Evolutionary conservation across 1,140 invertebrate species (phyloP).

Genomic region (Cherax destructor): DNA sequence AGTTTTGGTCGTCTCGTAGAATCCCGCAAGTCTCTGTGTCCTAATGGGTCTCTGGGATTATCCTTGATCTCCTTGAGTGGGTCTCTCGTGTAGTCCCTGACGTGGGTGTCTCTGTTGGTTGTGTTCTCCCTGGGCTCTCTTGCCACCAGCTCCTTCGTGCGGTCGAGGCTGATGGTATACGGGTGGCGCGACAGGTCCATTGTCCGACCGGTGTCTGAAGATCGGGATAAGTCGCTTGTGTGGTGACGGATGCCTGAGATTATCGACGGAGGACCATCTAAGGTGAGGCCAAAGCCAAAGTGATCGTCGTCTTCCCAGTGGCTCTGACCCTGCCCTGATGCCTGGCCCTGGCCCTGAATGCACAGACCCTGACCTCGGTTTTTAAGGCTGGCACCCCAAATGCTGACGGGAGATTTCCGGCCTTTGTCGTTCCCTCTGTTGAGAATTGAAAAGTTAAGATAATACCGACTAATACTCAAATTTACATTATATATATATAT

Average conservation of each 20-base stretch:
- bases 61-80: slow-evolving; percentile 70
- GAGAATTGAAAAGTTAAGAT: neutral
- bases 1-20: slow-evolving; percentile 41
- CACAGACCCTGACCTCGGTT: slow-evolving; percentile 42
- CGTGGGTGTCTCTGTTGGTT: slow-evolving; percentile 54
- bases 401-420: slow-evolving; percentile 57
- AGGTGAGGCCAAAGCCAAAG: neutral
- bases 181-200: slow-evolving; percentile 64
- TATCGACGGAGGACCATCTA: slow-evolving; percentile 44
- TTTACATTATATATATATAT: too few species aligned
- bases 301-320: slow-evolving; percentile 48
- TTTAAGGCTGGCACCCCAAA: slow-evolving; percentile 56
- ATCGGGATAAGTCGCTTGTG: neutral
- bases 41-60: slow-evolving; percentile 41
- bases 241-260: slow-evolving; percentile 28
- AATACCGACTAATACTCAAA: too few species aligned
- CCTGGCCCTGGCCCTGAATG: slow-evolving; percentile 56
- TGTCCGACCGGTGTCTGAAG: slow-evolving; percentile 26
- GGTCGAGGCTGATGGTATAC: slow-evolving; percentile 70
- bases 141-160: slow-evolving; percentile 59
- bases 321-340: neutral
- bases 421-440: slow-evolving; percentile 47
- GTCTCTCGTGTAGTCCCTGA: slow-evolving; percentile 44
- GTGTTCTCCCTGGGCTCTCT: slow-evolving; percentile 45
- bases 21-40: slow-evolving; percentile 35